Percentiles rank a stretch among this genome's conserved stretches.
Conservation (phyloP, 2,797 vertebrate genomes). For the Onychomys arenicola region DNA sequence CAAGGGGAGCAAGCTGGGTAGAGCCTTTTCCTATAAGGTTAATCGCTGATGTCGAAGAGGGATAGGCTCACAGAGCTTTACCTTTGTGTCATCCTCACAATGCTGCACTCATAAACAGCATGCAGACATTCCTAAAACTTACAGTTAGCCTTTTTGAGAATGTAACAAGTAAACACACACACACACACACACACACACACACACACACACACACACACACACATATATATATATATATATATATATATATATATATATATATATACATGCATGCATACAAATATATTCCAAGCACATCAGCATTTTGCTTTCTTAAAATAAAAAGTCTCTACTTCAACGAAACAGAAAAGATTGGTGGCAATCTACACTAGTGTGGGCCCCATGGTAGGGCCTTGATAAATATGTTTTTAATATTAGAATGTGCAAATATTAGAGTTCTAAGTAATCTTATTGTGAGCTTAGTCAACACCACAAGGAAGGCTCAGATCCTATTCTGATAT, state of each 20-base stretch:
- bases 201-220: no score
- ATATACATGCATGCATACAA: not conserved
- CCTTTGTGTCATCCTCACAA: not conserved
- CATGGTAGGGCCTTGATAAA: not conserved
- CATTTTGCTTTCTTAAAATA: constrained; percentile 36
- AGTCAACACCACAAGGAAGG: not conserved
- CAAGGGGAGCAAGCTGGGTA: not conserved
- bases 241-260: no score
- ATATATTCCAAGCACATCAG: not conserved
- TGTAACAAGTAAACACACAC: not conserved
- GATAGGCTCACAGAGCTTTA: not conserved
- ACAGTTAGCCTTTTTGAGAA: not conserved
- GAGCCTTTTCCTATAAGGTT: not conserved
- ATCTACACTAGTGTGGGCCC: not conserved
- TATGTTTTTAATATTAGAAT: not conserved
- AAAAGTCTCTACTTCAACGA: constrained; percentile 22
- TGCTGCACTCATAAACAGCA: not conserved
- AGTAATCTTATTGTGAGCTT: not conserved
- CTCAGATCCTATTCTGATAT: not conserved
- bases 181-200: no score
- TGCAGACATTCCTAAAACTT: not conserved
- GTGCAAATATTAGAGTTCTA: not conserved
- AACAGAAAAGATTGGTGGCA: not conserved
- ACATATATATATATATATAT: no score
- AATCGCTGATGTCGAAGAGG: not conserved